These are phyloP conservation scores for Sylvilagus bachmani DNA, from an alignment of 2,113 vertebrate species.

Conservation along the genomic window DNA sequence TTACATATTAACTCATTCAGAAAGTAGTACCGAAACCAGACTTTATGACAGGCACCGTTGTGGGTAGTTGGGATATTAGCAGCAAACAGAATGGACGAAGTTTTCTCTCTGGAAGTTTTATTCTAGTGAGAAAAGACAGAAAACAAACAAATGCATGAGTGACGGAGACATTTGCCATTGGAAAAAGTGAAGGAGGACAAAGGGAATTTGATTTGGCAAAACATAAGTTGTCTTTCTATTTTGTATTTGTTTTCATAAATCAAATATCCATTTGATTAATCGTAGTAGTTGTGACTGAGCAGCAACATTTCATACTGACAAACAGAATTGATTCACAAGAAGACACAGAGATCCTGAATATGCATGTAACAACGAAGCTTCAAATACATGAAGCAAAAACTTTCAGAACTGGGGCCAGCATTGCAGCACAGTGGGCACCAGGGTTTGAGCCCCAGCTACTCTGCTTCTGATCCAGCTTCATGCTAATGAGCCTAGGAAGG, in stretches of 20 bases:
- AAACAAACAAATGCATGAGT: neutral
- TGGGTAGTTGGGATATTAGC: neutral
- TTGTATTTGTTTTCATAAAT: conserved; percentile 46
- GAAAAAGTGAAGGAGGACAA: conserved; percentile 7
- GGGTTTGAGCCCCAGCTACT: no score
- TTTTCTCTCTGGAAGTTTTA: conserved; percentile 48
- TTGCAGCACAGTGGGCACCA: no score
- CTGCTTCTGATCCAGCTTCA: no score
- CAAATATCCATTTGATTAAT: conserved; percentile 23
- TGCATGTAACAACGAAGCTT: neutral
- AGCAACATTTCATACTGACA: conserved; percentile 6
- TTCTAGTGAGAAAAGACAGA: neutral
- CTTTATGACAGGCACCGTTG: neutral
- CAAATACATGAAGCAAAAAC: conserved; percentile 18
- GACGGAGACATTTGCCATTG: neutral
- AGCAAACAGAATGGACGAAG: conserved; percentile 14
- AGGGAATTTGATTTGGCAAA: neutral
- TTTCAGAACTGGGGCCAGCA: neutral
- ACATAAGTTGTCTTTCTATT: conserved; percentile 35
- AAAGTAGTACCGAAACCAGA: conserved; percentile 36
- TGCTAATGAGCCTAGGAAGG: no score
- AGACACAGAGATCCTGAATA: conserved; percentile 13
- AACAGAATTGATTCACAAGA: neutral
- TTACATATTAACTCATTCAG: conserved; percentile 32
- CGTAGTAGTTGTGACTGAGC: neutral